Conservation (phyloP, 2,888 invertebrate species). For the Phyllotreta cruciferae region DNA sequence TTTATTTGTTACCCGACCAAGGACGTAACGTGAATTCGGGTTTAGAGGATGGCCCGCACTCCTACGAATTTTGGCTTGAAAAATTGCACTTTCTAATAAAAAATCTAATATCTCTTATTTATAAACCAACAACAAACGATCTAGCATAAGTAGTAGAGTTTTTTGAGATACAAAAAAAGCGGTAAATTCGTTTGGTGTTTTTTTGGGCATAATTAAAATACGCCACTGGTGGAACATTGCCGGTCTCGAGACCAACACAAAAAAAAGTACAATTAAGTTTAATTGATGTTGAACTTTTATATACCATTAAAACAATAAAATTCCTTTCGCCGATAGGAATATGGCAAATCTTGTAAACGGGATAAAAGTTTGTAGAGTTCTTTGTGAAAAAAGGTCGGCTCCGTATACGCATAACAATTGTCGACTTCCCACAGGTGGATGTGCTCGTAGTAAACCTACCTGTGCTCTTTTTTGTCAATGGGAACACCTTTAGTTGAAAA, state of each 20-base stretch:
- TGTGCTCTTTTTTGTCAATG: constrained; percentile 28
- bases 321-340: constrained; percentile 28
- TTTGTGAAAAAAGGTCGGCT: constrained; percentile 25
- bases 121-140: constrained; percentile 2
- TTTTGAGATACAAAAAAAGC: neutral
- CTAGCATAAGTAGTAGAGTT: constrained; percentile 14
- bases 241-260: constrained; percentile 29
- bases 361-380: constrained; percentile 27
- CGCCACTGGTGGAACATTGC: constrained; percentile 21
- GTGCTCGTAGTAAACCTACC: constrained; percentile 18
- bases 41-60: neutral
- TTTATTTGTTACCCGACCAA: constrained; percentile 34
- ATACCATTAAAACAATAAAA: constrained; percentile 36
- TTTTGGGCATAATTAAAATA: neutral
- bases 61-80: no score
- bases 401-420: constrained; percentile 25
- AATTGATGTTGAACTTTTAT: constrained; percentile 36
- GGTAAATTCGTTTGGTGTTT: no score
- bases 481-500: constrained; percentile 20
- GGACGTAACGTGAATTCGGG: neutral
- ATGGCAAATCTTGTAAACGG: constrained; percentile 30
- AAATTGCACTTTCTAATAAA: no score
- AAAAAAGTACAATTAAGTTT: constrained; percentile 33
- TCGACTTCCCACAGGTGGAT: constrained; percentile 28
- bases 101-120: neutral